Base-by-base conservation (phyloP, 2,888 invertebrate species). In the Drosophila suboccidentalis region DNA sequence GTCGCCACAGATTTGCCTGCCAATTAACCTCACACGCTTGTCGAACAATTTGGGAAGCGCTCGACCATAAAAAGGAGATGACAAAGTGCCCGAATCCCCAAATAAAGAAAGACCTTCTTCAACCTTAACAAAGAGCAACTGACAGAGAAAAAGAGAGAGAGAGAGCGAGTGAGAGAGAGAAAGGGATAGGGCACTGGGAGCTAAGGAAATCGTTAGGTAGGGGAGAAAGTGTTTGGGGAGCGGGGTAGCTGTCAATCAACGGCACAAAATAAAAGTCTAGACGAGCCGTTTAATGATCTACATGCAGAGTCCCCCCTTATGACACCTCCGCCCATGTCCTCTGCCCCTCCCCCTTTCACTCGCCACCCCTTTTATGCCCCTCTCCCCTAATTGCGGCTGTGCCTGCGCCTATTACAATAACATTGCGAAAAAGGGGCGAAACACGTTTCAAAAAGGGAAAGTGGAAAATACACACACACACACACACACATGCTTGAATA, bases 241-340 rank as follows among this genome's bases (percentile, higher is more conserved):
- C 2, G 29, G 8, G 54, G 58, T 73, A 82, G 71, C 78, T 82
- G 81, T 80, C 83, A 83, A 80, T 82, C 82, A 82, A 69, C 67
- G 73, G 44, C 66, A 66, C 66, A 68, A 63, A 78, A 73, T 76
- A 69, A 68, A 68, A 80, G 81, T 82, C 81, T 82, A 82, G 81
- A 82, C 81, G 67, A 67, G 54, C 58, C 69, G 80, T 78, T 86
- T 83, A 83, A 86, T 86, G 82, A 80, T 82, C 73, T 66, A 69
- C 77, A 68, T 68, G 43, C 44, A 62, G 19, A 1, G 26, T 26
- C 26, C 43, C 39, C 44, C 47, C 41, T 41, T 41, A 11, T 17
- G 4, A 51, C n/a, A 5, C 34, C 11, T 26, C 17, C 4, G 9
- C 34, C 15, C 1, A 4, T 29, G 29, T 26, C 1, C 22, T 13